Percentiles rank a stretch among this genome's conserved stretches.
Conservation (phyloP, 2,888 invertebrate species). For the Melitaea athalia region DNA sequence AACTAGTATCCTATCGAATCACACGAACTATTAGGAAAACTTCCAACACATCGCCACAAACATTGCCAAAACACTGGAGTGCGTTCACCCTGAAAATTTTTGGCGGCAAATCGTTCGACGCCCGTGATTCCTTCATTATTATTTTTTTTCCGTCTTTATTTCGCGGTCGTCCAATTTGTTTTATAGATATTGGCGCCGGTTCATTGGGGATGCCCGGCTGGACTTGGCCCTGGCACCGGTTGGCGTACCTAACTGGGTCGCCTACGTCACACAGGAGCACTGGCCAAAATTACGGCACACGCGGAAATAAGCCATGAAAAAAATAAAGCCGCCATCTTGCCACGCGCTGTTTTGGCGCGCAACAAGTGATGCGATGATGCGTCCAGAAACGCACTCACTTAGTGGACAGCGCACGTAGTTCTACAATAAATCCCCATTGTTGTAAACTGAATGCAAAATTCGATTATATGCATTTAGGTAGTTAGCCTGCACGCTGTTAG, state of each 20-base stretch:
- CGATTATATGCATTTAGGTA: conserved; percentile 76
- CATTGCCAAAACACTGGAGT: conserved; percentile 77
- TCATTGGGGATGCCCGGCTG: conserved; percentile 80
- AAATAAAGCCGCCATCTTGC: conserved; percentile 63
- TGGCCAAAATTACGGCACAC: conserved; percentile 78
- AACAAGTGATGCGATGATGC: conserved; percentile 45
- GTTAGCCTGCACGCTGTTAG: conserved; percentile 64
- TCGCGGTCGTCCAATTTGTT: conserved; percentile 75
- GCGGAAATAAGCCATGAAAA: conserved; percentile 74
- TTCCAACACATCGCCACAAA: conserved; percentile 62
- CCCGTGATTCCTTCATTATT: conserved; percentile 77
- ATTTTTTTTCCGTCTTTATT: conserved; percentile 70
- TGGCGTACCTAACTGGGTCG: conserved; percentile 80
- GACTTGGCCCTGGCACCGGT: conserved; percentile 80
- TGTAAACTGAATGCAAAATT: conserved; percentile 71
- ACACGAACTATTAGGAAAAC: conserved; percentile 76
- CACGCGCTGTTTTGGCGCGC: conserved; percentile 65
- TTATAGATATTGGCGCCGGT: conserved; percentile 82
- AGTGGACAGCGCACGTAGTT: conserved; percentile 71
- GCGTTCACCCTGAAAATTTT: conserved; percentile 75
- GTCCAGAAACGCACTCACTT: conserved; percentile 58
- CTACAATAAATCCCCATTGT: conserved; percentile 76
- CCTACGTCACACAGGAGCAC: conserved; percentile 73
- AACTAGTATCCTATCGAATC: conserved; percentile 64
- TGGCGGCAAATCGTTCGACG: conserved; percentile 71